These are phyloP conservation scores for Sarcophaga caerulescens DNA, from an alignment of 2,888 invertebrate species.

Conservation along the genomic window DNA sequence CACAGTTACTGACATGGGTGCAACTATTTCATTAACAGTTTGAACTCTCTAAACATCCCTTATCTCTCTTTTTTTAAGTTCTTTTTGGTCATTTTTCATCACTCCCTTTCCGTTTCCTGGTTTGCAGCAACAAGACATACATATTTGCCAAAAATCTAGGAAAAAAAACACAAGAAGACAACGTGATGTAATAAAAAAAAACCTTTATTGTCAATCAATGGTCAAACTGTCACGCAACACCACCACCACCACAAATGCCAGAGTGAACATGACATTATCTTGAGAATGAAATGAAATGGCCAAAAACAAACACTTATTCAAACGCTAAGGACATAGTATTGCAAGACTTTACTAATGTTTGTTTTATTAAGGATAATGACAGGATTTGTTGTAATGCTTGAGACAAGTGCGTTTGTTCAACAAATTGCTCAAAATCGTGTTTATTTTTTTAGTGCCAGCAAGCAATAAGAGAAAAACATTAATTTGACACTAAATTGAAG, in stretches of 20 bases:
- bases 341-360: conserved; percentile 22
- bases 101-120: conserved; percentile 22
- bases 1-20: conserved; percentile 33
- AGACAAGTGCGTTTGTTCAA: conserved; percentile 43
- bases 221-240: conserved; percentile 54
- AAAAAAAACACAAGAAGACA: conserved; percentile 31
- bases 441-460: neutral
- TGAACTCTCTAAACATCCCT: conserved; percentile 41
- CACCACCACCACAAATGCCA: conserved; percentile 61
- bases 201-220: conserved; percentile 58
- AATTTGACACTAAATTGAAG: conserved; percentile 51
- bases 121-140: conserved; percentile 8
- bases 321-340: neutral
- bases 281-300: conserved; percentile 60
- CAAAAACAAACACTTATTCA: conserved; percentile 45
- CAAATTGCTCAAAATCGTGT: neutral
- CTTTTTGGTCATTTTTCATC: conserved; percentile 63
- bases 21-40: conserved; percentile 47
- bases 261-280: conserved; percentile 70
- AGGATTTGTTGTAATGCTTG: conserved; percentile 30
- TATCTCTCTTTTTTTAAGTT: conserved; percentile 36
- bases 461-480: conserved; percentile 29
- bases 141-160: conserved; percentile 33
- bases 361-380: conserved; percentile 53
- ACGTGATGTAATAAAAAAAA: conserved; percentile 64